These are phyloP conservation scores for Pimephales promelas DNA, from an alignment of 2,113 vertebrate species.

Conservation along the genomic window DNA sequence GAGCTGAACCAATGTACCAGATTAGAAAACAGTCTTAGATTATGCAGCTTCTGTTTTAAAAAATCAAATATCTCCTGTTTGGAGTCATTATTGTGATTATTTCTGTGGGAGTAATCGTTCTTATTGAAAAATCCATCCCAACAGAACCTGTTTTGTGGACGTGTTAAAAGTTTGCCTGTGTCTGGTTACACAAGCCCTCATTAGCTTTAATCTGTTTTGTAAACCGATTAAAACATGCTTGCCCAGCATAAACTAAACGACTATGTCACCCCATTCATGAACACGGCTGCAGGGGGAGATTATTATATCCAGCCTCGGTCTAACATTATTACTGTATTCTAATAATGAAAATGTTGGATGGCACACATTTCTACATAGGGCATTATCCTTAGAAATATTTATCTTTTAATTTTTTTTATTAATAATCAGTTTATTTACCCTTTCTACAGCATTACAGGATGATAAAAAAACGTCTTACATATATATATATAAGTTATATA, in stretches of 20 bases:
- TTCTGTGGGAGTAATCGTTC: conserved; percentile 23
- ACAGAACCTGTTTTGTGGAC: conserved; percentile 27
- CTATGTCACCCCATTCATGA: conserved; percentile 50
- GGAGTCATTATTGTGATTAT: conserved; percentile 35
- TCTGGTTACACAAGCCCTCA: conserved; percentile 46
- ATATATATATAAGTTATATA: too few relatives aligned
- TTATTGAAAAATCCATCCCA: not conserved
- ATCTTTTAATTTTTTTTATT: not conserved
- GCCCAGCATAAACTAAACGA: conserved; percentile 41
- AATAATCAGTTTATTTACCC: not conserved
- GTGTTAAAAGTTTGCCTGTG: conserved; percentile 24
- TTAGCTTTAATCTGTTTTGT: conserved; percentile 57
- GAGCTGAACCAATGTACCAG: too few relatives aligned
- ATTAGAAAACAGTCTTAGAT: conserved; percentile 18
- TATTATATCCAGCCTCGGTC: not conserved
- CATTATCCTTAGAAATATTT: not conserved
- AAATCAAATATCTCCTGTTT: conserved; percentile 11
- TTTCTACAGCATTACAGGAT: not conserved
- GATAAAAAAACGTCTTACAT: too few relatives aligned
- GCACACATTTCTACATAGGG: not conserved
- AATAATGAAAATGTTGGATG: not conserved
- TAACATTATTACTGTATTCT: not conserved
- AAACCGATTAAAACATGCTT: conserved; percentile 56
- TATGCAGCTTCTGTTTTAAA: conserved; percentile 23
- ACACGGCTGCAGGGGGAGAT: not conserved